Base-by-base conservation (phyloP, 2,797 vertebrate species). In the Chrysolophus pictus region DNA sequence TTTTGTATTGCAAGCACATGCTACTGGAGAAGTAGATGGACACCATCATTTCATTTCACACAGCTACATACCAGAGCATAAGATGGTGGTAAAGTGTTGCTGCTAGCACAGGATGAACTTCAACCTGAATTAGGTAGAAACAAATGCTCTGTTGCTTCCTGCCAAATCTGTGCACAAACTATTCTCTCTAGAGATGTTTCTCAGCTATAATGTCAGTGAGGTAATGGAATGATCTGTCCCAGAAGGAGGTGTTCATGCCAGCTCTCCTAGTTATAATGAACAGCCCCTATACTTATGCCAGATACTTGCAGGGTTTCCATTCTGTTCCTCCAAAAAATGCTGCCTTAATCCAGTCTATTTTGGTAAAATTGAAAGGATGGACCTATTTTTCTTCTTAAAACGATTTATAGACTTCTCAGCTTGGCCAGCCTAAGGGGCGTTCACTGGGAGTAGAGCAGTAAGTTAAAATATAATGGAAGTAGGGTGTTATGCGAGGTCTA, bases 271-370 rank as follows among this genome's bases (percentile, higher is more conserved):
- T 80, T 74, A 44, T 62, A 67, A 89, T 64, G 51, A 86, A 35
- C 59, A 81, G 39, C 26, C 15, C 35, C 68, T 92, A 7, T 84
- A 68, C 31, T 85, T 67, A 37, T 41, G 74, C 87, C 88, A 90
- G 41, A 37, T 9, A 19, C 64, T 59, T 81, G 23, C 47, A 37
- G 55, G 49, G 26, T 96, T 96, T 95, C 89, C 62, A 63, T 87
- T 93, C 31, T 28, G 23, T 90, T 82, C 22, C 28, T 94, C 76
- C 84, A 90, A 80, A 81, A 95, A 95, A 58, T 21, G 8, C 68
- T 80, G 75, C 65, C 83, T 75, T 46, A 81, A 37, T 86, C 41
- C 49, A 78, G 21, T 70, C 7, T 24, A 49, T 84, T 84, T 69
- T 28, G 60, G 78, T 89, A 68, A 96, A 86, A 89, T 55, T 79